Percentiles rank a stretch among this genome's conserved stretches.
phyloP scores from a whole-genome alignment of 2,113 vertebrate species.

The Urocynchramus pylzowi region DNA sequence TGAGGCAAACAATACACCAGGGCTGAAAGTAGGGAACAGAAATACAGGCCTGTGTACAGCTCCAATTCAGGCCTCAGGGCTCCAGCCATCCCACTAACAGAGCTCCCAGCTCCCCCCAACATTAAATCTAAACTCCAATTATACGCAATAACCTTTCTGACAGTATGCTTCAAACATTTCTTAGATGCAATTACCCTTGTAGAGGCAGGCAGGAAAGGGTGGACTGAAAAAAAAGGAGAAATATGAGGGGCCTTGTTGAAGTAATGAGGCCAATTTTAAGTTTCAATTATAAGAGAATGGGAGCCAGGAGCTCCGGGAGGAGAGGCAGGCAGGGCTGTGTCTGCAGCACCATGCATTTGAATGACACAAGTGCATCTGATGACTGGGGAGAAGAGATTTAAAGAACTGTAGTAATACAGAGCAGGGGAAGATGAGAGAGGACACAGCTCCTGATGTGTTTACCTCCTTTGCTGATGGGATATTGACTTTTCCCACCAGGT shows the following conservation, averaged over 20 bases:
- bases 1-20: background rate
- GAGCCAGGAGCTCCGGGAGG: constrained; percentile 11
- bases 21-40: background rate
- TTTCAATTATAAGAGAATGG: constrained; percentile 67
- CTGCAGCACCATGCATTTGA: constrained; percentile 63
- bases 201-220: constrained; percentile 14
- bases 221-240: background rate
- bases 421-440: constrained; percentile 78
- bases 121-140: constrained; percentile 46
- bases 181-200: constrained; percentile 35
- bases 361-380: constrained; percentile 73
- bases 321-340: constrained; percentile 24
- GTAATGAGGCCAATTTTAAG: constrained; percentile 67
- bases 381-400: constrained; percentile 74
- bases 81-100: background rate
- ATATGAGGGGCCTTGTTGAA: constrained; percentile 23
- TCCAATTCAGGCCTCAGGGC: background rate
- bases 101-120: background rate
- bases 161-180: constrained; percentile 41
- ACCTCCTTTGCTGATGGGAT: constrained; percentile 84
- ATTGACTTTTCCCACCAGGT: constrained; percentile 88
- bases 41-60: background rate
- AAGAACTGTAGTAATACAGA: constrained; percentile 70
- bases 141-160: constrained; percentile 17
- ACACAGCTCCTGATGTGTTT: constrained; percentile 82